Evolutionary conservation across 2,888 invertebrate genomes (phyloP).

Genomic region (Chloroclysta siterata): DNA sequence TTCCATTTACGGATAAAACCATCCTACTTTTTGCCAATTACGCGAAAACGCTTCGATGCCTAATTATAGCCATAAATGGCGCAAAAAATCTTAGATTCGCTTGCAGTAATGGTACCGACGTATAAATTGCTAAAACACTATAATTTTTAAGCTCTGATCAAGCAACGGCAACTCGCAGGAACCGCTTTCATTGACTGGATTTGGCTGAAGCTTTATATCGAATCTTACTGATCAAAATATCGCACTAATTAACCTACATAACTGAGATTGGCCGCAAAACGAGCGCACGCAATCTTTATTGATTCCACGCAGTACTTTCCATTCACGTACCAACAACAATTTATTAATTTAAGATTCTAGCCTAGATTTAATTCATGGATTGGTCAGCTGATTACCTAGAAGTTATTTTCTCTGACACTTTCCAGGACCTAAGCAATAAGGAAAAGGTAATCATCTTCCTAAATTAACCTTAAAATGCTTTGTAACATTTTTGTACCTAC

Average conservation of each 20-base stretch:
- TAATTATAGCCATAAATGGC: constrained; percentile 36
- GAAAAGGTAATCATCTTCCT: not conserved
- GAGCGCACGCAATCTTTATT: constrained; percentile 16
- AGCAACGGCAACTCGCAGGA: not conserved
- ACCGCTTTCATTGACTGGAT: not conserved
- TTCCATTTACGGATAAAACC: constrained; percentile 33
- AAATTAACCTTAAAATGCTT: not conserved
- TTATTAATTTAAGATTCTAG: not conserved
- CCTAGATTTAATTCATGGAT: not conserved
- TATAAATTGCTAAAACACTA: constrained; percentile 27
- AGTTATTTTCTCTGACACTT: not conserved
- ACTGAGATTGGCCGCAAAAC: constrained; percentile 25
- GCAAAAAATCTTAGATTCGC: constrained; percentile 40
- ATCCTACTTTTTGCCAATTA: constrained; percentile 40
- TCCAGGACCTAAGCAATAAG: not conserved
- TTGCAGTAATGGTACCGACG: constrained; percentile 31
- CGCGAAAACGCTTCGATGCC: constrained; percentile 28
- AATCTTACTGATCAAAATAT: constrained; percentile 21
- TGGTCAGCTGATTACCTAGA: not conserved
- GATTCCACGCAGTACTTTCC: constrained; percentile 18
- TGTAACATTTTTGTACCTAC: not conserved
- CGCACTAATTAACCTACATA: constrained; percentile 32
- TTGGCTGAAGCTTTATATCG: constrained; percentile 14
- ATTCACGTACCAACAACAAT: not conserved
- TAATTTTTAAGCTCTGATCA: not conserved